These are phyloP conservation scores for Acronicta aceris DNA, from an alignment of 2,888 invertebrate species.

Conservation along the genomic window DNA sequence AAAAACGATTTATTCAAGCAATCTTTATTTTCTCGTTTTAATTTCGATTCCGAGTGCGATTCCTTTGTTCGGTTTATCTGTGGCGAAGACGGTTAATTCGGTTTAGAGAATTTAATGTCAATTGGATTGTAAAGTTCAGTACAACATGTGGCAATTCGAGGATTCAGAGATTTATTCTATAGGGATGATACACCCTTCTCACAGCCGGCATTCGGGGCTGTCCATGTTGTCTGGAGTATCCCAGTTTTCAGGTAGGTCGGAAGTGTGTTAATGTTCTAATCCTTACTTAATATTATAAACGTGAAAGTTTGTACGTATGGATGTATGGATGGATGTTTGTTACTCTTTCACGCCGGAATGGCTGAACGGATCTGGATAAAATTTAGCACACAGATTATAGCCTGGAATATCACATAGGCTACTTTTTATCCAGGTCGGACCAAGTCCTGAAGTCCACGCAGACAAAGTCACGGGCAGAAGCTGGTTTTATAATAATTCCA, in stretches of 20 bases:
- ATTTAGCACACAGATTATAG: too few species aligned
- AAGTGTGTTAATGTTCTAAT: constrained; percentile 12
- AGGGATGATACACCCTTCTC: constrained; percentile 93
- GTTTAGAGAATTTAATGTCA: constrained; percentile 50
- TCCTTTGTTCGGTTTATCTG: constrained; percentile 47
- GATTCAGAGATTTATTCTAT: constrained; percentile 95
- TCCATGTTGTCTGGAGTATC: constrained; percentile 84
- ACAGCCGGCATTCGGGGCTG: constrained; percentile 92
- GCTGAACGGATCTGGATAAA: too few species aligned
- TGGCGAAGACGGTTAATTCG: constrained; percentile 39
- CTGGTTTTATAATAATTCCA: too few species aligned
- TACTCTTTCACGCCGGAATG: too few species aligned
- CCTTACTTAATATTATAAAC: too few species aligned
- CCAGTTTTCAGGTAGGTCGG: constrained; percentile 80
- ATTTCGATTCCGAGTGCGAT: constrained; percentile 41
- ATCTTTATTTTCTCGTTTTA: constrained; percentile 12
- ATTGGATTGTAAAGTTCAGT: constrained; percentile 39
- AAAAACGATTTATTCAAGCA: constrained; percentile 30
- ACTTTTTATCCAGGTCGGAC: too few species aligned
- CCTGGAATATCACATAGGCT: too few species aligned
- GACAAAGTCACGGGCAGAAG: too few species aligned
- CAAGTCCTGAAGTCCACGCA: too few species aligned
- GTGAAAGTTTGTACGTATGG: too few species aligned
- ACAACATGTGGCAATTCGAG: constrained; percentile 91
- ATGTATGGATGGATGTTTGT: too few species aligned